Evolutionary conservation across 2,113 vertebrate species (phyloP), one percentile per base, ranked within the genome.

Genomic region (Motacilla alba): DNA sequence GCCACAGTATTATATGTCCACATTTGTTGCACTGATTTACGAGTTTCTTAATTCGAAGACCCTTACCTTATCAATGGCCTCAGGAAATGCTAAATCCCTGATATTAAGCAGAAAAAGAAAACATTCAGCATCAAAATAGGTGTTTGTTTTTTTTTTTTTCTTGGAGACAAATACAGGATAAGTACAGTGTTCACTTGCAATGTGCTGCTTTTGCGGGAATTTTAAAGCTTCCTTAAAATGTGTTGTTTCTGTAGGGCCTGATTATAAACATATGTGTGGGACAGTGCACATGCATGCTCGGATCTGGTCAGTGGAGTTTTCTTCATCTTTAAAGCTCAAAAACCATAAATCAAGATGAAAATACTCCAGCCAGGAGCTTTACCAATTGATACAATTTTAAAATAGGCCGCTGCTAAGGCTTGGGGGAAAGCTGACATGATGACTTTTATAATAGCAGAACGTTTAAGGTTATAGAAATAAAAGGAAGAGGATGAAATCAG

Each of bases 381-480:
- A 93, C 97, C 97, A 97, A 98, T 97, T 97, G 98, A 98, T 98
- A 98, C 97, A 97, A 98, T 98, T 98, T 98, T 97, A 98, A 98
- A 98, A 98, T 95, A 86, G 97, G 97, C 98, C 94, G 95, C 96
- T 88, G 92, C 93, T 92, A 96, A 95, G 96, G 98, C 98, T 97
- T 94, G 97, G 96, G 97, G 98, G 98, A 96, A 97, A 97, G 97
- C 98, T 97, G 97, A 98, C 98, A 98, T 96, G 96, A 97, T 98
- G 98, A 98, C 98, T 98, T 98, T 97, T 98, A 97, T 96, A 98
- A 98, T 99, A 98, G 98, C 98, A 97, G 97, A 98, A 97, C 96
- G 93, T 98, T 98, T 98, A 98, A 98, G 98, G 97, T 98, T 98
- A 98, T 97, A 98, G 98, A 98, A 98, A 98, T 98, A 98, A 98